Percentiles rank a stretch among this genome's conserved stretches.
These are phyloP conservation scores for Rotaria sp. DNA, from an alignment of 2,888 invertebrate genomes.

Conservation along the genomic window DNA sequence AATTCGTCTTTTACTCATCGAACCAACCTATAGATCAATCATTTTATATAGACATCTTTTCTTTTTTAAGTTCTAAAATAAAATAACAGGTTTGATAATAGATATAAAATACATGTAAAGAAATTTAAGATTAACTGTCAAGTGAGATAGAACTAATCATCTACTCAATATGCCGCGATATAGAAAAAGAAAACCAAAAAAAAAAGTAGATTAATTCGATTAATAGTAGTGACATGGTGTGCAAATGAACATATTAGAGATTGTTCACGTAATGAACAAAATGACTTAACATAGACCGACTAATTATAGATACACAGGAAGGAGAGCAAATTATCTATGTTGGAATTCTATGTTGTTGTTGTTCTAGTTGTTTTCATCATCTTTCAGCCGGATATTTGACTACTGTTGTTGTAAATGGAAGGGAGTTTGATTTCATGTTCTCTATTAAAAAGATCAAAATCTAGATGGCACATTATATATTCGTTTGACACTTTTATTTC, in stretches of 20 bases:
- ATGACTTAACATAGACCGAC: not conserved
- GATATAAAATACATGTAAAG: not conserved
- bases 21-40: constrained; percentile 11
- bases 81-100: too few relatives aligned
- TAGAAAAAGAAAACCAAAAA: not conserved
- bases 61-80: not conserved
- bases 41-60: not conserved
- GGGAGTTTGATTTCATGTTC: not conserved
- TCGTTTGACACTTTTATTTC: not conserved
- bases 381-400: not conserved
- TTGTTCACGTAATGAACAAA: not conserved
- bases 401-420: not conserved
- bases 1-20: not conserved
- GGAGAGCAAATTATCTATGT: not conserved
- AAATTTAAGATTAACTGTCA: not conserved
- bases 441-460: not conserved
- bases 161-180: not conserved
- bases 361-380: not conserved
- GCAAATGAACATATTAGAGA: not conserved
- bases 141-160: not conserved
- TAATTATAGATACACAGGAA: not conserved
- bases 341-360: constrained; percentile 3
- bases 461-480: not conserved
- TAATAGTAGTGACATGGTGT: constrained; percentile 2
- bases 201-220: constrained; percentile 5